phyloP scores from a whole-genome alignment of 1,140 invertebrate genomes.

The Anagrus nilaparvatae region DNA sequence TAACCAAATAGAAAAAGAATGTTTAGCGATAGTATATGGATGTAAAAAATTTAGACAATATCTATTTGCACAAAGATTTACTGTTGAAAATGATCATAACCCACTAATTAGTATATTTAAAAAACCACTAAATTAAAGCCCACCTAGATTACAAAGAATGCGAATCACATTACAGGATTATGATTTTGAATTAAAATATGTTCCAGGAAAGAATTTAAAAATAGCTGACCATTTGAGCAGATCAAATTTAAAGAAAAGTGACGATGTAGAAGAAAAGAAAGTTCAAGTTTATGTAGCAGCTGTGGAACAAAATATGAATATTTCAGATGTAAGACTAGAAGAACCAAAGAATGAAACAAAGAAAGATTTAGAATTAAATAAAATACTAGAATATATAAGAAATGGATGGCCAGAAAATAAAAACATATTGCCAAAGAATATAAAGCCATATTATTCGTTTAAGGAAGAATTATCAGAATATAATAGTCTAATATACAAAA shows the following conservation, averaged over 20 bases:
- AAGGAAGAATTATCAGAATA: slow-evolving; percentile 2
- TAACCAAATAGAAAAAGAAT: slow-evolving; percentile 37
- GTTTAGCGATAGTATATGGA: slow-evolving; percentile 29
- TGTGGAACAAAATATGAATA: not conserved
- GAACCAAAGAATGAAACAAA: too few species aligned
- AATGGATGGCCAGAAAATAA: slow-evolving; percentile 5
- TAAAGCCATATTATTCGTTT: slow-evolving; percentile 1
- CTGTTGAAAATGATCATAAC: slow-evolving; percentile 37
- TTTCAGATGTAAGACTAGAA: not conserved
- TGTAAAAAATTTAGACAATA: slow-evolving; percentile 29
- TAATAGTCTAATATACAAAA: too few species aligned
- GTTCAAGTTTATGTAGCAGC: slow-evolving; percentile 11
- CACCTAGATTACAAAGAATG: slow-evolving; percentile 33
- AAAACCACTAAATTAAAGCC: slow-evolving; percentile 31
- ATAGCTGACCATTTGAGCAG: slow-evolving; percentile 37
- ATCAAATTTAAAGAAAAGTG: slow-evolving; percentile 13
- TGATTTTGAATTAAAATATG: slow-evolving; percentile 34
- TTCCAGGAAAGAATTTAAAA: slow-evolving; percentile 36
- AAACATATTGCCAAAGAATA: not conserved
- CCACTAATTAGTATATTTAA: slow-evolving; percentile 31
- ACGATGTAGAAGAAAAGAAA: not conserved
- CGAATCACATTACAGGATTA: slow-evolving; percentile 31
- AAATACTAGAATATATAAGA: not conserved
- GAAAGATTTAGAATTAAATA: too few species aligned
- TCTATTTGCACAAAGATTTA: slow-evolving; percentile 22